phyloP scores from a whole-genome alignment of 2,888 invertebrate species.

The Oasisia sp. region DNA sequence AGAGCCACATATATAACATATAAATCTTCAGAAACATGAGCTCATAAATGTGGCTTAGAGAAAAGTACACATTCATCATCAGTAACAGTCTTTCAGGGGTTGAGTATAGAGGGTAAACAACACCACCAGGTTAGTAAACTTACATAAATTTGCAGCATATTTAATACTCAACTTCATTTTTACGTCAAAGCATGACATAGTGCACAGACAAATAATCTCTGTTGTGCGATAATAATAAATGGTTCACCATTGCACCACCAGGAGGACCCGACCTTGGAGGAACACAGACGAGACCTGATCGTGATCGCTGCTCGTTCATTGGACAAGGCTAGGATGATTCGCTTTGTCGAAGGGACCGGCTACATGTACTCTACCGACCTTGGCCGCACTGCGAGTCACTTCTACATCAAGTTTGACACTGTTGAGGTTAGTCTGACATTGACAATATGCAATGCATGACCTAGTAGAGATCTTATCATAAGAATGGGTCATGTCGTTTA shows the following conservation, averaged over 20 bases:
- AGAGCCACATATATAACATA: too few relatives aligned
- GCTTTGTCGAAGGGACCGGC: constrained; percentile 86
- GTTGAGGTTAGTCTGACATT: constrained; percentile 72
- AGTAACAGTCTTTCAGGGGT: too few relatives aligned
- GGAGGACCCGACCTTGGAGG: constrained; percentile 83
- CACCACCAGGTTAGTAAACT: too few relatives aligned
- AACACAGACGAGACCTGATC: constrained; percentile 82
- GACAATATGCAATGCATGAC: background rate
- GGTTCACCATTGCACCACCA: constrained; percentile 51
- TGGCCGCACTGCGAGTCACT: constrained; percentile 96
- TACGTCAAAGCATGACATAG: background rate
- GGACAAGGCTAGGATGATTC: constrained; percentile 93
- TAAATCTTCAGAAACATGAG: too few relatives aligned
- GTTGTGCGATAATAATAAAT: background rate
- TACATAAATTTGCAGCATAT: background rate
- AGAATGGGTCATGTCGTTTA: background rate
- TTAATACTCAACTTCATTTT: background rate
- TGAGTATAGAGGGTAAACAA: too few relatives aligned
- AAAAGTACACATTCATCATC: too few relatives aligned
- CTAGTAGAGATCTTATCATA: background rate
- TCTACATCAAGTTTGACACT: constrained; percentile 95
- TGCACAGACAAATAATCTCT: background rate
- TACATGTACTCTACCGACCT: constrained; percentile 74
- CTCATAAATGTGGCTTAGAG: too few relatives aligned
- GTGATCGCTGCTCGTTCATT: constrained; percentile 83